Base-by-base conservation (phyloP, 1,140 invertebrate species). In the Drosophila micromelanica region DNA sequence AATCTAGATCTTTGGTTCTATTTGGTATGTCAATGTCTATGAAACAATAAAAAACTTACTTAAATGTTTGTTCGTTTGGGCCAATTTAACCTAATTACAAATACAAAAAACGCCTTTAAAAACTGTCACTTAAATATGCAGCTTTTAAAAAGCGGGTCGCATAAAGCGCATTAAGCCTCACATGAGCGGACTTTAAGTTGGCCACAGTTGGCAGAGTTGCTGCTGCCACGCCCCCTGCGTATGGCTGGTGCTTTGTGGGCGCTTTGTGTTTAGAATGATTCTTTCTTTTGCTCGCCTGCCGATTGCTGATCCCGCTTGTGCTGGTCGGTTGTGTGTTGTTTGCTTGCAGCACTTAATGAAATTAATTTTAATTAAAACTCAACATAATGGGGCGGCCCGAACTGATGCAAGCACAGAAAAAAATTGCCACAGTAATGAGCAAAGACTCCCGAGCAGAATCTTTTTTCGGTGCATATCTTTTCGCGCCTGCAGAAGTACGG, bases 291-390 rank as follows among this genome's bases (percentile, higher is more conserved):
- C 56, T 70, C 40, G 59, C 37, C 65, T 57, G 52, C 45, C 78
- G 73, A 80, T 63, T 62, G 78, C 63, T 51, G 76, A 74, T 63
- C 51, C 40, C 56, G 59, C 49, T 42, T 55, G 32, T 15, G 17
- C 9, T 20, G 8, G 43, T 23, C 11, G 3, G 38, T 20, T 20
- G n/a, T 30, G 23, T 55, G 57, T 37, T 76, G 80, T 90, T 89
- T 90, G 75, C 71, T 70, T 52, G 74, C 67, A 85, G 85, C 85
- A 90, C 85, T 90, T 90, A 90, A 90, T 90, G 85, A 90, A 90
- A 90, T 90, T 90, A 90, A 90, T 90, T 90, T 90, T 90, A 90
- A 90, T 90, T 90, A 90, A 90, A 90, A 90, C 78, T 80, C 81
- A 85, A 64, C 80, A 77, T 77, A 77, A 77, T 73, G 74, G 64